Percentiles rank a stretch among this genome's conserved stretches.
These are phyloP conservation scores for Gadopsis bispinosus DNA, from an alignment of 2,797 vertebrate species.

Conservation along the genomic window DNA sequence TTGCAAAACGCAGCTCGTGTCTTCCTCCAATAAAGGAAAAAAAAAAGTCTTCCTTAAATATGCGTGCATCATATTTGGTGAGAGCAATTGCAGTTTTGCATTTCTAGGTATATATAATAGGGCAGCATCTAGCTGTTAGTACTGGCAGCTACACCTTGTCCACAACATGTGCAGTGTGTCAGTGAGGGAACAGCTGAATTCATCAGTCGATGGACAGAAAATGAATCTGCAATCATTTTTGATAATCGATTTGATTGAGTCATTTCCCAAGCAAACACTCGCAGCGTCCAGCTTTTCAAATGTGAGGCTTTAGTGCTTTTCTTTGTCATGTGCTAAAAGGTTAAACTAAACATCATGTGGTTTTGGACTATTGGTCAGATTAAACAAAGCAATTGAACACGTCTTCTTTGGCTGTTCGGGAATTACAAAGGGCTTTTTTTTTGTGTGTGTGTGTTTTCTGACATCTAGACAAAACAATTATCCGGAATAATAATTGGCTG, in stretches of 20 bases:
- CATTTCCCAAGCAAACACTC: too few relatives aligned
- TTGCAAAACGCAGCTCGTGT: constrained; percentile 30
- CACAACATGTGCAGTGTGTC: not conserved
- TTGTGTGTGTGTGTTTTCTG: not conserved
- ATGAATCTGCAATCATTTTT: not conserved
- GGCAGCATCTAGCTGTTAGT: not conserved
- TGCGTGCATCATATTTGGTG: not conserved
- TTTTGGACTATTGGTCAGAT: too few relatives aligned
- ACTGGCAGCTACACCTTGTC: not conserved
- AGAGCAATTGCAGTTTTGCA: not conserved
- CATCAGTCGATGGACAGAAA: not conserved
- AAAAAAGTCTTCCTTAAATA: not conserved
- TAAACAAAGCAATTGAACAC: too few relatives aligned
- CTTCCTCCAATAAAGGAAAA: not conserved
- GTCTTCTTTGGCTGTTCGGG: not conserved
- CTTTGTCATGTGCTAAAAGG: not conserved
- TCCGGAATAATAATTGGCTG: not conserved
- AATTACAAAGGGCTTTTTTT: not conserved
- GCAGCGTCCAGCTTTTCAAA: not conserved
- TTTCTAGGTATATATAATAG: not conserved
- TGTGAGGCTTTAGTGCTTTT: not conserved
- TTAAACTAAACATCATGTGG: not conserved
- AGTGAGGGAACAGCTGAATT: not conserved
- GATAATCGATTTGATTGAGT: not conserved
- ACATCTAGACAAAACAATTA: not conserved